Conservation (phyloP, 2,888 invertebrate genomes). For the Automeris io region DNA sequence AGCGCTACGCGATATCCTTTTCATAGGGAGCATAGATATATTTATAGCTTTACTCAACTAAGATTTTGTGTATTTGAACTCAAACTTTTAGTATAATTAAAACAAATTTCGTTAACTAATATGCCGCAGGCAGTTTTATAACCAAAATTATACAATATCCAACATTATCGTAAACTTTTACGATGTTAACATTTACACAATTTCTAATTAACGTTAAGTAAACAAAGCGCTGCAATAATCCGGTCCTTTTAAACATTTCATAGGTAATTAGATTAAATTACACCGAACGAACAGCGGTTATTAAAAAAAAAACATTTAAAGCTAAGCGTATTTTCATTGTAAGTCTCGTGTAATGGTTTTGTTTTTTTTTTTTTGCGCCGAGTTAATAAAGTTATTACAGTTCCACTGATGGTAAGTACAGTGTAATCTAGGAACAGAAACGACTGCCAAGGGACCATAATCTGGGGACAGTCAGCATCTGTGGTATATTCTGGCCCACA, state of each 20-base stretch:
- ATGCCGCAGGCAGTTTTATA: not conserved
- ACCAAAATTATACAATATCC: not conserved
- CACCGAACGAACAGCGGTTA: slow-evolving; percentile 4
- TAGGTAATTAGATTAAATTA: slow-evolving; percentile 12
- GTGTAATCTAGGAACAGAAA: too few relatives aligned
- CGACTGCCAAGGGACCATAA: too few relatives aligned
- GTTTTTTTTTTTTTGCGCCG: too few relatives aligned
- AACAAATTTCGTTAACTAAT: not conserved
- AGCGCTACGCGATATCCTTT: too few relatives aligned
- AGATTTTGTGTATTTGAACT: too few relatives aligned
- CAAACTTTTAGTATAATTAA: not conserved
- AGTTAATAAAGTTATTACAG: too few relatives aligned
- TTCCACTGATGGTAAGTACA: too few relatives aligned
- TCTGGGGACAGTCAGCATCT: too few relatives aligned
- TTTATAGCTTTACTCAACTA: too few relatives aligned
- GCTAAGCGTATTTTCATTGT: not conserved
- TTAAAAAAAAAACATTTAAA: slow-evolving; percentile 11
- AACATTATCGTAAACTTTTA: slow-evolving; percentile 1
- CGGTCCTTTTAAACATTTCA: slow-evolving; percentile 9
- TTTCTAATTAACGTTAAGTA: slow-evolving; percentile 11
- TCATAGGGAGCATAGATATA: too few relatives aligned
- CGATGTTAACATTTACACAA: slow-evolving; percentile 1
- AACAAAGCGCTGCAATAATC: slow-evolving; percentile 10
- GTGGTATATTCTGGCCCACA: too few relatives aligned
- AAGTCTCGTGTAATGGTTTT: not conserved